A percentile compares a stretch with the other conserved stretches of the same genome.
Conservation (phyloP, 2,113 vertebrate species). For the Onychostruthus taczanowskii region DNA sequence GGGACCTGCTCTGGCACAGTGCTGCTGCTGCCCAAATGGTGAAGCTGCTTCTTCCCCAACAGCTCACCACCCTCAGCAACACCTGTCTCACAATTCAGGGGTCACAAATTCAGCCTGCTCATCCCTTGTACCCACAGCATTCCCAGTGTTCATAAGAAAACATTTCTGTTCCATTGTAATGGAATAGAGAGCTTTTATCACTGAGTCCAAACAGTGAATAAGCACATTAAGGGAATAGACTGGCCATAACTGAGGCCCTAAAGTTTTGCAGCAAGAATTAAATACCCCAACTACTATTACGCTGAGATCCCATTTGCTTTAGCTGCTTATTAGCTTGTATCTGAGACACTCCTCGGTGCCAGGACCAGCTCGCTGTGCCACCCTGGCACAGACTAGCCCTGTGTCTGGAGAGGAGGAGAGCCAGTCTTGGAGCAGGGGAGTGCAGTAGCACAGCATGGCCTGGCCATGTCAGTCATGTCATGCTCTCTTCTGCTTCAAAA, state of each 20-base stretch:
- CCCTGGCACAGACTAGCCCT: background rate
- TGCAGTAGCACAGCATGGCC: background rate
- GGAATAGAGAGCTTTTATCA: background rate
- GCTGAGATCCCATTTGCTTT: background rate
- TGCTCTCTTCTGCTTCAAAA: background rate
- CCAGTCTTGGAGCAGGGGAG: background rate
- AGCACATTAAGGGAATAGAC: background rate
- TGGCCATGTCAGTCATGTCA: background rate
- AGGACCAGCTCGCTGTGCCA: background rate
- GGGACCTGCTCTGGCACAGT: rapidly evolving
- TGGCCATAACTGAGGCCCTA: background rate
- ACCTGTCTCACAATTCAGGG: rapidly evolving
- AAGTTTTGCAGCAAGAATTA: background rate
- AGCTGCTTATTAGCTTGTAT: background rate
- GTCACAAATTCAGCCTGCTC: background rate
- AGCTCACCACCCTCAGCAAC: background rate
- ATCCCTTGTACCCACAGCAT: background rate
- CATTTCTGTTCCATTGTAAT: background rate
- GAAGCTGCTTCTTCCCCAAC: background rate
- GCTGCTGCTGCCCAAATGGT: rapidly evolving
- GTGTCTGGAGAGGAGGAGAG: background rate
- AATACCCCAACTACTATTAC: background rate
- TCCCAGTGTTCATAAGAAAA: background rate
- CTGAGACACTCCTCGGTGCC: background rate
- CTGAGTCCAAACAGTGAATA: background rate